Evolutionary conservation across 2,888 invertebrate genomes (phyloP), one percentile per base, ranked within the genome.

Genomic region (Cecidostiba fungosa): DNA sequence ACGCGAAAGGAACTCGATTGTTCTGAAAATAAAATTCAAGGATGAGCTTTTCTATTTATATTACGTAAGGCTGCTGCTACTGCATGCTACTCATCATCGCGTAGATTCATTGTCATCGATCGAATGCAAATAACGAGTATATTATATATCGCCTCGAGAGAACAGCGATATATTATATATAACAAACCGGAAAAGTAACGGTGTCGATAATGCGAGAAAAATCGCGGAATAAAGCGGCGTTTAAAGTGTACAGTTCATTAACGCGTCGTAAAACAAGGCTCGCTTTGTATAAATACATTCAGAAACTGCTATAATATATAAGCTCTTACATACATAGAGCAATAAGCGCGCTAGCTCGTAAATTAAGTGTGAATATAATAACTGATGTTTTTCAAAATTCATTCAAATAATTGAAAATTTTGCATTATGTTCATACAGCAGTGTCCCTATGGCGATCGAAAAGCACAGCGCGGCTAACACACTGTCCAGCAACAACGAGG

Each of bases 161-260:
- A n/a, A 50, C 16, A 10, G 14, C 3, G 19, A 50, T 10, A 23
- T 0, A 3, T 8, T 39, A 39, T 14, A 77, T 26, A 39, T 62
- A 77, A 77, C 16, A 43, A 43, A 36, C 36, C 62, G 59, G 62
- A 77, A 77, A 62, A 59, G 23, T 77, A 77, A 77, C 54, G 77
- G 77, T 32, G 16, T 59, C 32, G 12, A 36, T 23, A 77, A 36
- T 26, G 29, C 23, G 29, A 69, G 29, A 78, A 77, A 62, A 62
- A 77, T 43, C 62, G 26, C 32, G 29, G 54, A 32, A 77, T 32
- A 26, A 54, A 59, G 12, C 16, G n/a, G n/a, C 4, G n/a, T n/a
- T 32, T 36, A 59, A 77, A 77, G 29, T 59, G n/a, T 77, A 77
- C 59, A 76, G 54, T 76, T 76, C 76, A 59, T 76, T 76, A 76